Percentiles rank a stretch among this genome's conserved stretches.
These are phyloP conservation scores for Urophycis tenuis DNA, from an alignment of 2,797 vertebrate species.

Conservation along the genomic window DNA sequence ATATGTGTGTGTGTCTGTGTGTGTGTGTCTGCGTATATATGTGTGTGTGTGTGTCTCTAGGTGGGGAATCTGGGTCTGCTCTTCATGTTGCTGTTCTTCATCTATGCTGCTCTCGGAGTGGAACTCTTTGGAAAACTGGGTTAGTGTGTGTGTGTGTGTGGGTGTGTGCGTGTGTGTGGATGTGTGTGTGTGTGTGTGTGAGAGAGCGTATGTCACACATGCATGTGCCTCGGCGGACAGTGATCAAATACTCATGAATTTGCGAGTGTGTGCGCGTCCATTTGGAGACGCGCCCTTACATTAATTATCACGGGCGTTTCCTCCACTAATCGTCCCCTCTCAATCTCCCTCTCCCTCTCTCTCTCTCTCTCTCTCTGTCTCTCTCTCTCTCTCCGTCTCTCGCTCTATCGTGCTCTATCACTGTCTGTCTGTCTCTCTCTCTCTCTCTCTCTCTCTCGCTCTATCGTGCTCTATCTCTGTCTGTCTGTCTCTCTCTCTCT, in stretches of 20 bases:
- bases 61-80: constrained; percentile 98
- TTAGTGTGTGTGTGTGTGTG: constrained; percentile 66
- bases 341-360: background rate
- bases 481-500: constrained; percentile 38
- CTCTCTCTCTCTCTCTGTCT: background rate
- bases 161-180: constrained; percentile 25
- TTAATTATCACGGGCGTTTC: constrained; percentile 49
- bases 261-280: constrained; percentile 46
- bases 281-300: constrained; percentile 49
- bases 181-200: constrained; percentile 17
- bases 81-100: constrained; percentile 99
- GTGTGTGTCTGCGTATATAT: constrained; percentile 39
- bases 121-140: constrained; percentile 95
- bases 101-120: constrained; percentile 98
- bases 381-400: too few relatives aligned
- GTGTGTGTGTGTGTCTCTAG: constrained; percentile 69
- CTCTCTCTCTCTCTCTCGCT: too few relatives aligned
- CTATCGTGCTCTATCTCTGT: too few relatives aligned
- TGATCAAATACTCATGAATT: constrained; percentile 48
- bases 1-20: constrained; percentile 54
- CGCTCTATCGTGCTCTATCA: too few relatives aligned
- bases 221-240: constrained; percentile 35
- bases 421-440: too few relatives aligned
- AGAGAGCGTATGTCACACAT: background rate
- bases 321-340: constrained; percentile 26